These are phyloP conservation scores for Phoebastria nigripes DNA, from an alignment of 2,797 vertebrate genomes.

Conservation along the genomic window DNA sequence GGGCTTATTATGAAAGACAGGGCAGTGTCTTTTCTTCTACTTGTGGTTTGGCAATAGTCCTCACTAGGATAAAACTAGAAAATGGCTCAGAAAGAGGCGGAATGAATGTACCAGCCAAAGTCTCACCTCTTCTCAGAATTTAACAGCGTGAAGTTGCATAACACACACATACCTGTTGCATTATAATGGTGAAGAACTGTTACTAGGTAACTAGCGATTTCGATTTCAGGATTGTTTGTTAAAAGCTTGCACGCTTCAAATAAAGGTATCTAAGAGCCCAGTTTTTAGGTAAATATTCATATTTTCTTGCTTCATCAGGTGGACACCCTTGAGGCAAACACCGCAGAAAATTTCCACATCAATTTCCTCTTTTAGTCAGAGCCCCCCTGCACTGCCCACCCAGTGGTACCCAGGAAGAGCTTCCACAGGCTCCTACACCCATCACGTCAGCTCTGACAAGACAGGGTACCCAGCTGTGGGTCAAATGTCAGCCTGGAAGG, in stretches of 20 bases:
- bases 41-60: conserved; percentile 18
- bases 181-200: conserved; percentile 25
- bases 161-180: conserved; percentile 16
- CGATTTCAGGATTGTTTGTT: conserved; percentile 1
- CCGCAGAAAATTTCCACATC: not conserved
- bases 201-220: conserved; percentile 31
- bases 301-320: not conserved
- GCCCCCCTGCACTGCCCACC: accelerated
- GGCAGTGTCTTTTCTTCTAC: not conserved
- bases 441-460: not conserved
- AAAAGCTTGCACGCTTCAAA: conserved; percentile 1
- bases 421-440: not conserved
- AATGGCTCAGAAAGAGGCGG: conserved; percentile 33
- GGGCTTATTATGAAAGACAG: not conserved
- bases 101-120: conserved; percentile 29
- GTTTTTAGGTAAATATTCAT: not conserved
- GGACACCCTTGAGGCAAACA: not conserved
- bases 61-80: conserved; percentile 30
- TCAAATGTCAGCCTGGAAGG: not conserved
- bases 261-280: not conserved
- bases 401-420: not conserved
- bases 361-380: not conserved
- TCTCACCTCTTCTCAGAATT: conserved; percentile 56
- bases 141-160: conserved; percentile 25
- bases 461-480: not conserved